Conservation (phyloP, 2,113 vertebrate species). For the Microcebus ravelobensis region DNA sequence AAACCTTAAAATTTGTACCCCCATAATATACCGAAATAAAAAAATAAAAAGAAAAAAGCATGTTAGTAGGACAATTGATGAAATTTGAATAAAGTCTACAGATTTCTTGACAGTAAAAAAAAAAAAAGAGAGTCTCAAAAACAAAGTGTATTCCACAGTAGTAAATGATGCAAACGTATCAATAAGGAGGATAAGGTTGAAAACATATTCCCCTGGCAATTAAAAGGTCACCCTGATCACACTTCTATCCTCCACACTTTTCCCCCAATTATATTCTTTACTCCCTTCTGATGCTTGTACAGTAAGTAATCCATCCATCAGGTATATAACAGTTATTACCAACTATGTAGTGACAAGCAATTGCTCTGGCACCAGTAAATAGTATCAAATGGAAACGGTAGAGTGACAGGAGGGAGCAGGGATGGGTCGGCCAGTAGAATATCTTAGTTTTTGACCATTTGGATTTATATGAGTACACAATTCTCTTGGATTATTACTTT, state of each 20-base stretch:
- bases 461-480: not conserved
- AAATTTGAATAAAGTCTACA: too few species aligned
- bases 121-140: not conserved
- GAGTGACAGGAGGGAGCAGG: not conserved
- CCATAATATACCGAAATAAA: too few species aligned
- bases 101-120: too few species aligned
- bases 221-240: not conserved
- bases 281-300: not conserved
- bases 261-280: not conserved
- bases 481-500: not conserved
- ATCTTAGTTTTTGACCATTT: not conserved
- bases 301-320: not conserved
- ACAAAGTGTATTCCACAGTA: not conserved
- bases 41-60: too few species aligned
- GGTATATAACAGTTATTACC: not conserved
- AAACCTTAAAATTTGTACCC: too few species aligned
- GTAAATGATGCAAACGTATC: not conserved
- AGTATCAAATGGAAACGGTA: not conserved
- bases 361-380: not conserved
- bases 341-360: not conserved
- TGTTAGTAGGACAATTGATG: too few species aligned
- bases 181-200: not conserved
- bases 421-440: not conserved
- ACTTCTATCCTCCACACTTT: not conserved
- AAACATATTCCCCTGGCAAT: not conserved